Evolutionary conservation across 2,113 vertebrate genomes (phyloP).

Genomic region (Lutjanus erythropterus): DNA sequence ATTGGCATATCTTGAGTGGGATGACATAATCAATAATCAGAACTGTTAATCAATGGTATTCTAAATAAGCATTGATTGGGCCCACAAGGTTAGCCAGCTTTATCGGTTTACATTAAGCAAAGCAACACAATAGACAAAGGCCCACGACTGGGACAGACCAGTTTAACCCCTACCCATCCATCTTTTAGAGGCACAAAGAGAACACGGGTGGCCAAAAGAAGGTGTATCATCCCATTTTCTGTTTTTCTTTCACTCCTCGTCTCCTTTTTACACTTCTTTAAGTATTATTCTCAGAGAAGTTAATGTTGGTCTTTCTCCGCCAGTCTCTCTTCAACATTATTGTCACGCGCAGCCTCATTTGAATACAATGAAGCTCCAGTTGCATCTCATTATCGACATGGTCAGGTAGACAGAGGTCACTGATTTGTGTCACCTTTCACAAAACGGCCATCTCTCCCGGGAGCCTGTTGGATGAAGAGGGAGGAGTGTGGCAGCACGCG

Average conservation of each 20-base stretch:
- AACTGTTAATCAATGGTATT: conserved; percentile 89
- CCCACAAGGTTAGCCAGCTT: conserved; percentile 87
- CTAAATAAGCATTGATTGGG: conserved; percentile 87
- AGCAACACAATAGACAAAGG: conserved; percentile 85
- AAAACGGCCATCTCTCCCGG: conserved; percentile 69
- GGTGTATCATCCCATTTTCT: background rate
- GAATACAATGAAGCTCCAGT: conserved; percentile 76
- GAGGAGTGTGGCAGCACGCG: conserved; percentile 45
- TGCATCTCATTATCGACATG: conserved; percentile 83
- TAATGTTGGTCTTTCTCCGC: conserved; percentile 23
- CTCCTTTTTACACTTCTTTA: background rate
- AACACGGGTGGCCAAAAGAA: background rate
- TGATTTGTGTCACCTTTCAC: conserved; percentile 79
- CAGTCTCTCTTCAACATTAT: conserved; percentile 64
- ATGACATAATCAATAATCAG: conserved; percentile 88
- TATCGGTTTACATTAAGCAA: conserved; percentile 87
- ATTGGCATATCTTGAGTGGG: conserved; percentile 83
- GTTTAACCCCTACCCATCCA: conserved; percentile 60
- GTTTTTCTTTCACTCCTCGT: background rate
- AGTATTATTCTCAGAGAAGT: conserved; percentile 33
- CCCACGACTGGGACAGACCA: conserved; percentile 65
- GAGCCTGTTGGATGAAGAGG: conserved; percentile 63
- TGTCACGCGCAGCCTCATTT: conserved; percentile 77
- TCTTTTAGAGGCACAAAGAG: conserved; percentile 45
- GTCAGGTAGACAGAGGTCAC: conserved; percentile 79